Evolutionary conservation across 2,888 invertebrate species (phyloP), one percentile per base, ranked within the genome.

Genomic region (Colostygia pectinataria): DNA sequence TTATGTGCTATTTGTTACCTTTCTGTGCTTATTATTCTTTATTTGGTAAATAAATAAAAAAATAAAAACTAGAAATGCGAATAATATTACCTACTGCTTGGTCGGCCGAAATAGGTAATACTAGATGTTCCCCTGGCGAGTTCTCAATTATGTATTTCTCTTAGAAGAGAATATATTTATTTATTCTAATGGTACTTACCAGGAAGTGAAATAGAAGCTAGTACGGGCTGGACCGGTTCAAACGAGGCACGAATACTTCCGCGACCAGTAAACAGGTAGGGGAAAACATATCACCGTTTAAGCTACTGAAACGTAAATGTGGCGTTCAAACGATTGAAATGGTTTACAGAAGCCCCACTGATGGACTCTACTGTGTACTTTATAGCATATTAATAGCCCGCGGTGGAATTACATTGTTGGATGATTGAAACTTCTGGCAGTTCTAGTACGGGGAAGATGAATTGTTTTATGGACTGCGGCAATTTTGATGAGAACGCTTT

Each of bases 251-350:
- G 47, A 62, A 63, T 68, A 82, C 83, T 86, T 85, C 84, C 84
- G n/a, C n/a, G 80, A 79, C 72, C 68, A 62, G 74, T 81, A 81
- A 83, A 81, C 80, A 82, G 83, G 82, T 81, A 81, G 80, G 80
- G 77, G 77, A 18, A 78, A 80, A 81, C 83, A 77, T 72, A 75
- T 71, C 77, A 72, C 76, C 76, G 79, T 79, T 80, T 74, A 80
- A 66, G 81, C 82, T 82, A 83, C 81, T 69, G 81, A 74, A 78
- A 76, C 68, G 71, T 74, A 71, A 74, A 71, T 73, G 73, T 67
- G 68, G 50, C 62, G 60, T 55, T 53, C 65, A 62, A 65, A 72
- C 68, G 65, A 68, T 68, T 65, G 65, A 66, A 68, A 46, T 59
- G 60, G 48, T 46, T 59, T 55, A 57, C 56, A 31, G 31, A 41